Percentiles rank a stretch among this genome's conserved stretches.
Evolutionary conservation across 2,888 invertebrate species (phyloP).

Genomic region (Volucella bombylans): DNA sequence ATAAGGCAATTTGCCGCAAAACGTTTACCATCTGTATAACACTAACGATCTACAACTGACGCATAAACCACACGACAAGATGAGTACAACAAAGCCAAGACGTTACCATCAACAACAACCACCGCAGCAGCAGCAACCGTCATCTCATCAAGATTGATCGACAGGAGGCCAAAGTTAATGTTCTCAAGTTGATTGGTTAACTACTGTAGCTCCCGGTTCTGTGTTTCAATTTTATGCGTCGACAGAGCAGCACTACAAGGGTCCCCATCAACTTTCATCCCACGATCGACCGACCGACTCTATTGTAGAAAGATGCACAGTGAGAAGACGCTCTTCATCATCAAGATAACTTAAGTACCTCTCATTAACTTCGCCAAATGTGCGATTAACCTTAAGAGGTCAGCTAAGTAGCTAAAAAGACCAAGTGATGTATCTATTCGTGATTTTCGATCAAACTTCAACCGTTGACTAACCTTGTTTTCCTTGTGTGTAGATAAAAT

Average conservation of each 20-base stretch:
- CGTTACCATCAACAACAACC: not conserved
- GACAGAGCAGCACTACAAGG: slow-evolving; percentile 2
- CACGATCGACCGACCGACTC: not conserved
- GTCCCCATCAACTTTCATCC: slow-evolving; percentile 17
- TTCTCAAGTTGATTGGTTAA: slow-evolving; percentile 62
- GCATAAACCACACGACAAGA: slow-evolving; percentile 64
- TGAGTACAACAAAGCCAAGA: not conserved
- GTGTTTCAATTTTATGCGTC: not conserved
- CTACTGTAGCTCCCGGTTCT: slow-evolving; percentile 14
- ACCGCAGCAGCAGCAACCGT: slow-evolving; percentile 23
- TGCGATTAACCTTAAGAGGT: slow-evolving; percentile 68
- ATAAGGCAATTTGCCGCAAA: slow-evolving; percentile 28
- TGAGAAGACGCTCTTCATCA: slow-evolving; percentile 37
- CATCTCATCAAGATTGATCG: slow-evolving; percentile 69
- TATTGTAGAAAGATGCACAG: not conserved
- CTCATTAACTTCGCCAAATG: slow-evolving; percentile 62
- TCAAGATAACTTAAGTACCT: slow-evolving; percentile 55
- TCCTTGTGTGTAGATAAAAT: slow-evolving; percentile 9
- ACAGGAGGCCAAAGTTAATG: slow-evolving; percentile 66
- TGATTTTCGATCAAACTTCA: slow-evolving; percentile 51
- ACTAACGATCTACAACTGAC: slow-evolving; percentile 54
- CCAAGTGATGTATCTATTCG: slow-evolving; percentile 45
- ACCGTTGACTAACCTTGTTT: slow-evolving; percentile 63
- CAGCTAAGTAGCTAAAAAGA: slow-evolving; percentile 47
- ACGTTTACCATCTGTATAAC: slow-evolving; percentile 34